Base-by-base conservation (phyloP, 2,113 vertebrate genomes). In the Dascyllus trimaculatus region DNA sequence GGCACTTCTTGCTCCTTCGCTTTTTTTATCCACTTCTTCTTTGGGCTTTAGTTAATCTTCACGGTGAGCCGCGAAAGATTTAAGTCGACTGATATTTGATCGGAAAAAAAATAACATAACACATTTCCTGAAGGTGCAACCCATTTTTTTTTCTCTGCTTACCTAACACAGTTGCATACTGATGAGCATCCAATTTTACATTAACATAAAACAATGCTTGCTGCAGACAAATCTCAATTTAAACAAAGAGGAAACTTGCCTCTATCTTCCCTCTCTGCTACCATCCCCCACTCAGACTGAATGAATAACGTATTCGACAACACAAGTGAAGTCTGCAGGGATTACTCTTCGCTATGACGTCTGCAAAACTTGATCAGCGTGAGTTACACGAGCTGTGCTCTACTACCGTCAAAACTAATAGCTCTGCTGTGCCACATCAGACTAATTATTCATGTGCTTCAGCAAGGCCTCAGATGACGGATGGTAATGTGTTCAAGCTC, bases 21-120 rank as follows among this genome's bases (percentile, higher is more conserved):
- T n/a, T 54, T 64, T 69, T 75, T 80, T 74, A 70, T 83, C 75
- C 65, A 69, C 64, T 66, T 17, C 71, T 73, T 79, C 84, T 64
- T 74, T 35, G 59, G 59, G 75, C 85, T 88, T 87, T 79, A 89
- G 89, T 86, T 90, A 88, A 90, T 91, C 87, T 82, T 76, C 71
- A 72, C 62, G 78, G 69, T 22, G 67, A 85, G 66, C 68, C 79
- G 79, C 58, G 19, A 15, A n/a, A 71, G 71, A 79, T 74, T 66
- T 45, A 45, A 10, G 26, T 54, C 63, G 38, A 17, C 71, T 53
- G 61, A 73, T 71, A 80, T 58, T 56, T 71, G 3, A 24, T 40
- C 25, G 45, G 71, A 48, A 58, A 57, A 69, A 77, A 53, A 64
- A 9, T 65, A 40, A 17, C 8, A 11, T 25, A 61, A 25, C 52